Base-by-base conservation (phyloP, 2,113 vertebrate species). In the Pipra filicauda region DNA sequence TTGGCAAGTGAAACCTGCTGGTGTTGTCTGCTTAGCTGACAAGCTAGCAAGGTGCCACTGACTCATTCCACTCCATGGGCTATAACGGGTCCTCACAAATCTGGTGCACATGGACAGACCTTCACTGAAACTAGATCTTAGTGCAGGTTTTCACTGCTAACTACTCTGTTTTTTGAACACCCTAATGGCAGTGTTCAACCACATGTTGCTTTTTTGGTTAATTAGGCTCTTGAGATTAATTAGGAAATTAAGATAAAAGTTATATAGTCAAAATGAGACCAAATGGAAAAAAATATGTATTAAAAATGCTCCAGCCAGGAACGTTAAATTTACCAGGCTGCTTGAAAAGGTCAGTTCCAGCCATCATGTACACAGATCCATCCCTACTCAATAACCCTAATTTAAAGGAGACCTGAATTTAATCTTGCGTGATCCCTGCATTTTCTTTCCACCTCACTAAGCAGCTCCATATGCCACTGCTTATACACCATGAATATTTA, bases 371-470 rank as follows among this genome's bases (percentile, higher is more conserved):
- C 33, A 73, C 39, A 84, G 69, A 70, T 48, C 30, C 51, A 74
- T 54, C 24, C 22, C 28, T 54, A 39, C 16, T 58, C 61, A 74
- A 31, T 39, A 33, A 89, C 0, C 0, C 5, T 41, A 54, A 79
- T 54, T 88, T 85, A 88, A 83, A 79, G 71, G 62, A 77, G 24
- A 61, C 23, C 21, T 85, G 61, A 74, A 54, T 84, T 84, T 95
- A 84, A 69, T 84, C 49, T 28, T 74, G 19, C 2, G 0, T 61
- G 61, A 87, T 85, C 24, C 55, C 28, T 81, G 17, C n/a, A 27
- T 70, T 76, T 83, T 33, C 67, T 72, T 80, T 84, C 64, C 37
- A 71, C 2, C 3, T 89, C 77, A 91, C 44, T 73, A 52, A 84
- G 70, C 37, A 81, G 64, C 69, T 89, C 54, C 31, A 19, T 85